A percentile compares a stretch with the other conserved stretches of the same genome.
Evolutionary conservation across 2,888 invertebrate genomes (phyloP).

Genomic region (Monochamus alternatus): DNA sequence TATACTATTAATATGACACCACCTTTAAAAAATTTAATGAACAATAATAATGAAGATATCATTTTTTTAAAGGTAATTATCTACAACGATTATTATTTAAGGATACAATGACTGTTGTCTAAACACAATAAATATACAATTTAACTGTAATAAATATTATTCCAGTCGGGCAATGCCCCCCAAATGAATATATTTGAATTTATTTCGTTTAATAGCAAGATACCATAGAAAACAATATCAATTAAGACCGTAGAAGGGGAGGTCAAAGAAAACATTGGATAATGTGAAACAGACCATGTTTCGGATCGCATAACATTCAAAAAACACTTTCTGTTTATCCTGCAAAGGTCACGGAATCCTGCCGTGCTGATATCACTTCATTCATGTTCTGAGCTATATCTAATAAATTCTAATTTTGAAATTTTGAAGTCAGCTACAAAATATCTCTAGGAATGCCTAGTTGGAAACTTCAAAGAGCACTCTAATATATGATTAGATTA

Average conservation of each 20-base stretch:
- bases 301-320: neutral
- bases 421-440: neutral
- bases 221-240: neutral
- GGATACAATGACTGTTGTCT: no score
- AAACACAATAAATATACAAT: no score
- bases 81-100: neutral
- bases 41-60: no score
- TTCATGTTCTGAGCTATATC: neutral
- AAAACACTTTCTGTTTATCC: neutral
- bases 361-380: neutral
- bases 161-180: neutral
- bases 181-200: neutral
- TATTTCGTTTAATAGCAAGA: neutral
- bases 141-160: no score
- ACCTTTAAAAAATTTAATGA: no score
- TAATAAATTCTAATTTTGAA: neutral
- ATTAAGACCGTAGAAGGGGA: neutral
- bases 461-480: no score
- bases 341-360: neutral
- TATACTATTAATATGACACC: no score
- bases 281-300: neutral
- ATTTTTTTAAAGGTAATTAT: neutral
- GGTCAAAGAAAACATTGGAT: neutral
- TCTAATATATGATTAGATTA: no score
- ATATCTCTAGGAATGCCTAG: neutral